Conservation (phyloP, 2,113 vertebrate genomes). For the Illadopsis cleaveri region DNA sequence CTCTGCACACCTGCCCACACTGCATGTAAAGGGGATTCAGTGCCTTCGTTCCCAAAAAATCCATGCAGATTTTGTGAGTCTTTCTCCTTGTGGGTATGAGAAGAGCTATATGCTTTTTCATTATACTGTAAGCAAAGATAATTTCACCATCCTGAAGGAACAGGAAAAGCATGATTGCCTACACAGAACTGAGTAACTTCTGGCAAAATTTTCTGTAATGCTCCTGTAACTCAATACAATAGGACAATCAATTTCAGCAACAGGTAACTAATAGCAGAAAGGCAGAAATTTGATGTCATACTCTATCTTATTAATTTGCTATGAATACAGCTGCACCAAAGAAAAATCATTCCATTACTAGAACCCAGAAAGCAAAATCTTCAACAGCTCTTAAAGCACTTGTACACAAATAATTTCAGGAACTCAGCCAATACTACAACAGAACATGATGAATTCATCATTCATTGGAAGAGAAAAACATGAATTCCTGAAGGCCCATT, state of each 20-base stretch:
- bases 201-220: neutral
- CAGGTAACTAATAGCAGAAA: neutral
- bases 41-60: neutral
- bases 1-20: neutral
- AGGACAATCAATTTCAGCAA: neutral
- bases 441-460: neutral
- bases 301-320: conserved; percentile 18
- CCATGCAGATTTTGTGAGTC: neutral
- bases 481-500: neutral
- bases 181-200: neutral
- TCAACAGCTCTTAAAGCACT: neutral
- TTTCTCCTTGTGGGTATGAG: neutral
- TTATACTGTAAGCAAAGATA: neutral
- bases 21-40: neutral
- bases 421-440: neutral
- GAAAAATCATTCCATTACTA: neutral
- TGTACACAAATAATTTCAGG: neutral
- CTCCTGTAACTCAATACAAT: neutral
- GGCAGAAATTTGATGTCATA: neutral
- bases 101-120: neutral
- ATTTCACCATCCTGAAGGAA: neutral
- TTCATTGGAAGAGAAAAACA: neutral
- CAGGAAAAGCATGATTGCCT: neutral
- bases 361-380: neutral
- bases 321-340: neutral